Conservation (phyloP, 2,113 vertebrate genomes). For the human (Homo sapiens) region GRCh38 chr9:136362001-136362500, state of each 20-base stretch:
- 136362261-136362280: neutral
- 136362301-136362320: neutral
- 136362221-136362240: rapidly evolving
- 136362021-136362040: slow-evolving; percentile 5
- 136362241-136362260: neutral
- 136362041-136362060: neutral
- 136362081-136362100: neutral
- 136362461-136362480: neutral
- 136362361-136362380: neutral
- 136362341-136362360: neutral
- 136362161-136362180: slow-evolving; percentile 98
- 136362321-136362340: neutral
- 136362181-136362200: slow-evolving; percentile 75
- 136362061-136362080: neutral
- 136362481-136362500: neutral
- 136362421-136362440: neutral
- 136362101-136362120: slow-evolving; percentile 87
- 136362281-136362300: neutral
- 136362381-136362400: neutral
- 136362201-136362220: rapidly evolving
- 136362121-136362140: slow-evolving; percentile 83
- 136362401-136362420: rapidly evolving
- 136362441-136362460: neutral
- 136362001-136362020: neutral
- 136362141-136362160: slow-evolving; percentile 93